Evolutionary conservation across 2,888 invertebrate species (phyloP).

Genomic region (Micoletzkya japonica): DNA sequence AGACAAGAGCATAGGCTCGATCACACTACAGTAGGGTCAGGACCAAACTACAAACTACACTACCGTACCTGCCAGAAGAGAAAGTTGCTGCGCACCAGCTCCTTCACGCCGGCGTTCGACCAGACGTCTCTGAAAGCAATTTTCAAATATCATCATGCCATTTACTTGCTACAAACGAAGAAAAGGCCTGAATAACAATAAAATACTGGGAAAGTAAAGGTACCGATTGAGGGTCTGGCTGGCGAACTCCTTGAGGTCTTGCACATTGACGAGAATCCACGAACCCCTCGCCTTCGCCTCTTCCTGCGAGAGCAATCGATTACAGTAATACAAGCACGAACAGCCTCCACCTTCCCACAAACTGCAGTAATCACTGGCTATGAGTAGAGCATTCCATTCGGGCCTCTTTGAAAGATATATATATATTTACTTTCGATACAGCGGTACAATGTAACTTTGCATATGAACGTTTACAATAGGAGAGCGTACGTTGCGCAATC

Average conservation of each 20-base stretch:
- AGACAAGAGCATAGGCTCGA: not conserved
- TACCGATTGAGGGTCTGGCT: conserved; percentile 72
- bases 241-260: conserved; percentile 74
- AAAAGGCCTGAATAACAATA: too few relatives aligned
- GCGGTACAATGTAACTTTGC: too few relatives aligned
- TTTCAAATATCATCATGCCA: conserved; percentile 64
- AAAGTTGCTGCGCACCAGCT: conserved; percentile 73
- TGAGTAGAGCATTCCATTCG: too few relatives aligned
- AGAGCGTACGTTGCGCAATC: too few relatives aligned
- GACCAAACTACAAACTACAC: not conserved
- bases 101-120: conserved; percentile 72
- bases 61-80: conserved; percentile 74
- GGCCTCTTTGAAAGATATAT: too few relatives aligned
- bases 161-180: not conserved
- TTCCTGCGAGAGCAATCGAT: conserved; percentile 69
- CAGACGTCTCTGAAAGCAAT: conserved; percentile 72
- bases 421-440: too few relatives aligned
- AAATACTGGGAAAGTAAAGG: too few relatives aligned
- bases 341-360: too few relatives aligned
- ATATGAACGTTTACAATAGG: too few relatives aligned
- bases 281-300: conserved; percentile 70
- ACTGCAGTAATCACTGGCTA: too few relatives aligned
- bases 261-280: conserved; percentile 77
- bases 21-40: not conserved
- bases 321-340: not conserved